Conservation (phyloP, 2,797 vertebrate genomes). For the Lates japonicus region DNA sequence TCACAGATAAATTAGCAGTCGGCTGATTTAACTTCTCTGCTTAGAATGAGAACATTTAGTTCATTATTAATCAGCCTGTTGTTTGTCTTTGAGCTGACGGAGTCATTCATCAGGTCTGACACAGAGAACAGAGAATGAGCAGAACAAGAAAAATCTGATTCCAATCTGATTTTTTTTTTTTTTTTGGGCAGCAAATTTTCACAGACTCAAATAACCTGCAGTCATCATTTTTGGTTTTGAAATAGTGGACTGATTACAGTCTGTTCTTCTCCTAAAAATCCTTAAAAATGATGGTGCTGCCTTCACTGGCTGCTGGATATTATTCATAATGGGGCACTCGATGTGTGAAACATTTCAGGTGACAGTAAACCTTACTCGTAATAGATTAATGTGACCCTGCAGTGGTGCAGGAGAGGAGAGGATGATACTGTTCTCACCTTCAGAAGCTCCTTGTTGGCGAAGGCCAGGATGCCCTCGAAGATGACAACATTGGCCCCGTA, state of each 20-base stretch:
- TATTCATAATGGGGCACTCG: background rate
- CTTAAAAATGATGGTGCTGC: background rate
- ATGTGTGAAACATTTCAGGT: background rate
- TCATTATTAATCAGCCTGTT: constrained; percentile 45
- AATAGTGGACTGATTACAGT: no score
- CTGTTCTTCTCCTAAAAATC: background rate
- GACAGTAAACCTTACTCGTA: background rate
- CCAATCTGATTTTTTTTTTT: no score
- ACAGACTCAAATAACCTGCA: background rate
- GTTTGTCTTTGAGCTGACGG: constrained; percentile 13
- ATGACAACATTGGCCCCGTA: constrained; percentile 95
- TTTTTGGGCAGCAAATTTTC: background rate
- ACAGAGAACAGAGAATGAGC: background rate
- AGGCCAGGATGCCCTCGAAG: constrained; percentile 93
- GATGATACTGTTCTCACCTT: constrained; percentile 83
- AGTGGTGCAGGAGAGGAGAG: background rate
- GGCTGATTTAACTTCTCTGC: constrained; percentile 21
- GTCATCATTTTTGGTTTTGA: background rate
- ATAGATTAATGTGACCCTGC: background rate
- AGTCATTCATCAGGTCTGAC: constrained; percentile 53
- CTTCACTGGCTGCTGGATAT: background rate
- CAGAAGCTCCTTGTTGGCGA: constrained; percentile 94
- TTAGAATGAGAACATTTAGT: constrained; percentile 3
- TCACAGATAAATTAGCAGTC: background rate
- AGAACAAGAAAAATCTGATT: background rate